Conservation (phyloP, 2,888 invertebrate species). For the Erynnis tages region DNA sequence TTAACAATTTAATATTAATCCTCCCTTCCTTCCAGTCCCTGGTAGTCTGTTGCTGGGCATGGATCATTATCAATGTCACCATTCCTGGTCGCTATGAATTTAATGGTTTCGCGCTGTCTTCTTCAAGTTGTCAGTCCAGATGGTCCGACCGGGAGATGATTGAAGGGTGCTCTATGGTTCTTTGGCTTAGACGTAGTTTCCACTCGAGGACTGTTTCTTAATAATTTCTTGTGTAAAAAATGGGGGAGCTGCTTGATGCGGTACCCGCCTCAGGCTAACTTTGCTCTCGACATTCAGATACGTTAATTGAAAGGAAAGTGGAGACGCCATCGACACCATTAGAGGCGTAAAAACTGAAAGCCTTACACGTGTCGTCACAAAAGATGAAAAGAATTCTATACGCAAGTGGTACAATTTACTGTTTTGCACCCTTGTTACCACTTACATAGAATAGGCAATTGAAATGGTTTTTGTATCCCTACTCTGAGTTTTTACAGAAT, state of each 20-base stretch:
- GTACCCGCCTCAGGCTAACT: conserved; percentile 8
- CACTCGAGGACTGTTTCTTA: background rate
- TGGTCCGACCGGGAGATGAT: no score
- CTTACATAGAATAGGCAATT: conserved; percentile 34
- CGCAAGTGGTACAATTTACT: no score
- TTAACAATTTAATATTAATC: no score
- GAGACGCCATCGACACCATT: conserved; percentile 34
- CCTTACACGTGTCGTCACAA: conserved; percentile 23
- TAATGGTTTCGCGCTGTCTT: no score
- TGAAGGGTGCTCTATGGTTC: no score
- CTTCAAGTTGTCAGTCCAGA: no score
- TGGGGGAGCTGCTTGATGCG: background rate
- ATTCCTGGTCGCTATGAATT: no score
- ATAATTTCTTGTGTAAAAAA: background rate
- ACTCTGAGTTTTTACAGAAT: no score
- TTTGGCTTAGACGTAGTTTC: no score
- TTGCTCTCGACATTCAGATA: conserved; percentile 29
- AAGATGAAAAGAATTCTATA: conserved; percentile 29
- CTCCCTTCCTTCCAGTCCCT: no score
- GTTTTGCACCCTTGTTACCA: conserved; percentile 25
- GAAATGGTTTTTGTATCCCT: conserved; percentile 41
- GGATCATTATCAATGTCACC: no score
- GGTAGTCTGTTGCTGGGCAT: no score
- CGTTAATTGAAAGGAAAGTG: conserved; percentile 36
- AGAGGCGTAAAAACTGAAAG: conserved; percentile 32